phyloP scores from a whole-genome alignment of 2,797 vertebrate genomes.

The Bradypus variegatus region DNA sequence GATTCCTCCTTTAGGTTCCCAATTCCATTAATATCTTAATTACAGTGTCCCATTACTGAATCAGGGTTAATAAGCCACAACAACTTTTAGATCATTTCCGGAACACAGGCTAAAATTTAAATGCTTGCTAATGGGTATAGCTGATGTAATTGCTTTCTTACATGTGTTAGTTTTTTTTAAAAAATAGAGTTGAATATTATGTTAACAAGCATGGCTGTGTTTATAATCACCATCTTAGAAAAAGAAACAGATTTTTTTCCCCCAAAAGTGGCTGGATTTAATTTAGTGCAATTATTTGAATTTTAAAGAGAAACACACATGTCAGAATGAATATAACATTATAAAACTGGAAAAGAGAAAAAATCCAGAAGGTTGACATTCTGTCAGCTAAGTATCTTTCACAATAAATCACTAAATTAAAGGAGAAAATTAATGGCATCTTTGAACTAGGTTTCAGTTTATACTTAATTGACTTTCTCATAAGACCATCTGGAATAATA shows the following conservation, averaged over 20 bases:
- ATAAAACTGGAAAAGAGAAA: constrained; percentile 38
- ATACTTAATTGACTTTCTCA: constrained; percentile 43
- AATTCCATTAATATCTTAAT: background rate
- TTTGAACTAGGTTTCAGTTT: constrained; percentile 37
- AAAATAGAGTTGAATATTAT: background rate
- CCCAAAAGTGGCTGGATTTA: constrained; percentile 49
- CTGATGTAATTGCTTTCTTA: background rate
- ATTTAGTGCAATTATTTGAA: constrained; percentile 51
- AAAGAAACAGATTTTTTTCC: constrained; percentile 37
- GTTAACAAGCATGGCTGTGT: background rate
- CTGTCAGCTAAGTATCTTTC: constrained; percentile 42
- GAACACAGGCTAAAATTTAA: background rate
- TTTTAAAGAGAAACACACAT: constrained; percentile 47
- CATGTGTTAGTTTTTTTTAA: background rate
- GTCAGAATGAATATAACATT: constrained; percentile 44
- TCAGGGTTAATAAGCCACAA: background rate
- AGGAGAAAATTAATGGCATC: constrained; percentile 56
- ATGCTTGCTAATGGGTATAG: background rate
- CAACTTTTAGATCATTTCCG: background rate
- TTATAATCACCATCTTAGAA: constrained; percentile 46
- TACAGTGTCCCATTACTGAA: background rate
- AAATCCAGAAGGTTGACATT: constrained; percentile 27
- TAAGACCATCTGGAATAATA: constrained; percentile 49
- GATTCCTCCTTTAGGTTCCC: background rate
- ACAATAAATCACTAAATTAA: constrained; percentile 59